Percentiles rank a stretch among this genome's conserved stretches.
These are phyloP conservation scores for Malthinus seriepunctatus DNA, from an alignment of 2,888 invertebrate genomes.

Conservation along the genomic window DNA sequence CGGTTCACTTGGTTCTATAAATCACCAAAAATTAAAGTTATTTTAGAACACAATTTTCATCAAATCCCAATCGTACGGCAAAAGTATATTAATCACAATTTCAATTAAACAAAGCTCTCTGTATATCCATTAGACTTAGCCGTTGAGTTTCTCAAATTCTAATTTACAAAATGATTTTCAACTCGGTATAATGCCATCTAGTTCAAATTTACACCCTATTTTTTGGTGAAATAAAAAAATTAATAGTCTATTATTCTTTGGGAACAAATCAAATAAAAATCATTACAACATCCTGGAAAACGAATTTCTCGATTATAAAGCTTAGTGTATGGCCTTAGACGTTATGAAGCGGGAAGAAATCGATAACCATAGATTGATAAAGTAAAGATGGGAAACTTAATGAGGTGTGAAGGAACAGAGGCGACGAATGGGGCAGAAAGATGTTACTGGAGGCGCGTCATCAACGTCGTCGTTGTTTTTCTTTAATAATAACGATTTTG, in stretches of 20 bases:
- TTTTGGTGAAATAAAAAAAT: constrained; percentile 30
- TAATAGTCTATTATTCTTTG: constrained; percentile 39
- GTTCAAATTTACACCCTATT: constrained; percentile 17
- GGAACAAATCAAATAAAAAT: constrained; percentile 42
- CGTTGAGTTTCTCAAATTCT: constrained; percentile 20
- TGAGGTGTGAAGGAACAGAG: constrained; percentile 53
- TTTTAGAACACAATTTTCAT: constrained; percentile 15
- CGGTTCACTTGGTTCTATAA: constrained; percentile 9
- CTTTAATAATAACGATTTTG: constrained; percentile 24
- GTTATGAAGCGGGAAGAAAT: constrained; percentile 47
- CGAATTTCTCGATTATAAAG: constrained; percentile 39
- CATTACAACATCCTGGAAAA: constrained; percentile 32
- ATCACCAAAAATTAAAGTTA: constrained; percentile 16
- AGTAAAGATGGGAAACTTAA: constrained; percentile 51
- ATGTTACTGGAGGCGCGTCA: constrained; percentile 30
- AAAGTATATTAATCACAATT: constrained; percentile 40
- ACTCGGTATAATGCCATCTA: constrained; percentile 7
- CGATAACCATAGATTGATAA: constrained; percentile 52
- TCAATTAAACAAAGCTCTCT: constrained; percentile 40
- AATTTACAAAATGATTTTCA: too few relatives aligned
- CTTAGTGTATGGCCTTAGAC: constrained; percentile 42
- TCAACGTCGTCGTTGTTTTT: constrained; percentile 24
- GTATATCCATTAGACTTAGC: constrained; percentile 38
- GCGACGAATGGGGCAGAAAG: constrained; percentile 50
- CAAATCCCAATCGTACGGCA: constrained; percentile 11